phyloP scores from a whole-genome alignment of 2,797 vertebrate species.

The Paguma larvata region DNA sequence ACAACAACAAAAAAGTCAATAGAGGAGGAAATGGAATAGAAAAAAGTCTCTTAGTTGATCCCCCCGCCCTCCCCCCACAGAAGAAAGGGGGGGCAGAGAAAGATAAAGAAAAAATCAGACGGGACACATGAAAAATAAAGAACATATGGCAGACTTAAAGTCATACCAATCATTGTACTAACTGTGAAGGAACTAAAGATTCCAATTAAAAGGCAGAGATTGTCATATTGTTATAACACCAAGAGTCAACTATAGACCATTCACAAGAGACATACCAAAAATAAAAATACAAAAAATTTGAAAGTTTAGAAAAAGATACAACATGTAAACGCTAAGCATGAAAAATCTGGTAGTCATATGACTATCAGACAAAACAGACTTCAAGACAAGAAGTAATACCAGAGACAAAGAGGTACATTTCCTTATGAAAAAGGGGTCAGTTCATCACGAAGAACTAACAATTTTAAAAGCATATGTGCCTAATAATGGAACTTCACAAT shows the following conservation, averaged over 20 bases:
- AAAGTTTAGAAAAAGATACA: not conserved
- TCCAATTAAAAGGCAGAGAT: not conserved
- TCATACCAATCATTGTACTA: not conserved
- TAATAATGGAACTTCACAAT: not conserved
- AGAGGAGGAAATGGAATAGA: not conserved
- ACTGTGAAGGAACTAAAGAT: not conserved
- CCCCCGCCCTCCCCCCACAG: rapidly evolving
- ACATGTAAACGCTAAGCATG: not conserved
- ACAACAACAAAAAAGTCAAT: not conserved
- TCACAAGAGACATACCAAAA: not conserved
- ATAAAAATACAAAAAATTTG: not conserved
- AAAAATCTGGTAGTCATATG: not conserved
- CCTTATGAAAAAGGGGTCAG: not conserved
- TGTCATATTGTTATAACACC: not conserved
- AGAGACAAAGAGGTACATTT: not conserved
- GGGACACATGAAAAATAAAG: not conserved
- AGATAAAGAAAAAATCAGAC: not conserved
- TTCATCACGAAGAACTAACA: not conserved
- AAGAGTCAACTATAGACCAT: too few species aligned
- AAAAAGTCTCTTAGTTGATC: not conserved
- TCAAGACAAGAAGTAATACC: not conserved
- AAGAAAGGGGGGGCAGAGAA: not conserved
- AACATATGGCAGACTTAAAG: not conserved
- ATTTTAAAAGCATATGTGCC: not conserved
- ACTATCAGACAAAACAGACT: not conserved